Evolutionary conservation across 2,888 invertebrate species (phyloP).

Genomic region (Drosophila demipolita): DNA sequence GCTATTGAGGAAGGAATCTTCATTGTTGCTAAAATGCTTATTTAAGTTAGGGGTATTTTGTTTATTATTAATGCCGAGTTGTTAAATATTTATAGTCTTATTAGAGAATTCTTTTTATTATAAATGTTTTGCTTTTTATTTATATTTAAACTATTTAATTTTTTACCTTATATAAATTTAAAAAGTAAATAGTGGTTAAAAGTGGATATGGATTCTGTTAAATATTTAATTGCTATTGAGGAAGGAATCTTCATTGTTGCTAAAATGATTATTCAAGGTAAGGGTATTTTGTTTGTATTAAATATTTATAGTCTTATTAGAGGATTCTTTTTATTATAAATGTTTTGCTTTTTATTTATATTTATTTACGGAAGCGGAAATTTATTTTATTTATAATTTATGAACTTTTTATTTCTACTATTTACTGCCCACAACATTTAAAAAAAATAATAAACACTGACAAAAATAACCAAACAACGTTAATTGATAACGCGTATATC

Average conservation of each 20-base stretch:
- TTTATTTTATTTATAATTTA: neutral
- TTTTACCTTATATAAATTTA: neutral
- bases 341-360: neutral
- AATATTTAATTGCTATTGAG: neutral
- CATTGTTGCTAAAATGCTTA: neutral
- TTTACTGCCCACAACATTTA: neutral
- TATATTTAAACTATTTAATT: constrained; percentile 52
- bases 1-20: neutral
- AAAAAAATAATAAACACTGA: neutral
- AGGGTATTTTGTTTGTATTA: neutral
- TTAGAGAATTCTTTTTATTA: no score
- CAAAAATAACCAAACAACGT: neutral
- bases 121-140: neutral
- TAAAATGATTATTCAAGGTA: neutral
- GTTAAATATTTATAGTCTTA: neutral
- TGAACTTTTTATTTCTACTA: neutral
- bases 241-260: neutral
- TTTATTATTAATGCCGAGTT: neutral
- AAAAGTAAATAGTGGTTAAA: neutral
- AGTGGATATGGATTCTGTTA: neutral
- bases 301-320: neutral
- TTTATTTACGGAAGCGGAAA: neutral
- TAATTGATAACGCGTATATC: neutral
- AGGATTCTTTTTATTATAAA: no score
- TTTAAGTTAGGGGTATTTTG: neutral